phyloP scores from a whole-genome alignment of 2,113 vertebrate genomes.

The Salvelinus alpinus region DNA sequence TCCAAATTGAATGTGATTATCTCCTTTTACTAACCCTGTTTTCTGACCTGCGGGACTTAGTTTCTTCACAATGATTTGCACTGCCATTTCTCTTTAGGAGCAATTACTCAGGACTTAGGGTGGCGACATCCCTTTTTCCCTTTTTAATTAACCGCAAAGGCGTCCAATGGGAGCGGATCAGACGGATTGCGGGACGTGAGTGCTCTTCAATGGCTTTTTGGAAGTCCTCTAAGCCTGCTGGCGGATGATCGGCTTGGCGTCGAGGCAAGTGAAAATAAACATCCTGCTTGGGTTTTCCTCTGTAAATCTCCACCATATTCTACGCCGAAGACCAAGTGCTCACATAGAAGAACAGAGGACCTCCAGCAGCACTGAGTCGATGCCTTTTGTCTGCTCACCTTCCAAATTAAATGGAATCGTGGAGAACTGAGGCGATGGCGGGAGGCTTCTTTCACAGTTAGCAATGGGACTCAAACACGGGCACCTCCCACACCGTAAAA shows the following conservation, averaged over 20 bases:
- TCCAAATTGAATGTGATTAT: neutral
- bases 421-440: neutral
- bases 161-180: conserved; percentile 29
- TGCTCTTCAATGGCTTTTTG: conserved; percentile 13
- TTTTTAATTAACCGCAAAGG: conserved; percentile 39
- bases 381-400: neutral
- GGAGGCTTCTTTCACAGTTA: neutral
- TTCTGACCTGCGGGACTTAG: conserved; percentile 11
- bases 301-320: conserved; percentile 16
- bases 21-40: neutral
- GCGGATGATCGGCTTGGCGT: conserved; percentile 12
- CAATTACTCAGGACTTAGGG: conserved; percentile 6
- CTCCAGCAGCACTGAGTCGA: conserved; percentile 32
- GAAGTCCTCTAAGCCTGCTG: conserved; percentile 27
- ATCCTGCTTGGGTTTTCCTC: conserved; percentile 24
- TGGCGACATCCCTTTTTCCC: conserved; percentile 21
- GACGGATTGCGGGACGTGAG: neutral
- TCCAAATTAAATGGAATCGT: neutral
- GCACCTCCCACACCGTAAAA: neutral
- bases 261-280: conserved; percentile 1
- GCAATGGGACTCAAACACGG: neutral
- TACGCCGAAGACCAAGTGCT: conserved; percentile 23
- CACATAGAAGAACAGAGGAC: neutral
- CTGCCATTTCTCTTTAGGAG: neutral
- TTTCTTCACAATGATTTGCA: conserved; percentile 9